Evolutionary conservation across 2,888 invertebrate genomes (phyloP).

Genomic region (Linnaemya vulpina): DNA sequence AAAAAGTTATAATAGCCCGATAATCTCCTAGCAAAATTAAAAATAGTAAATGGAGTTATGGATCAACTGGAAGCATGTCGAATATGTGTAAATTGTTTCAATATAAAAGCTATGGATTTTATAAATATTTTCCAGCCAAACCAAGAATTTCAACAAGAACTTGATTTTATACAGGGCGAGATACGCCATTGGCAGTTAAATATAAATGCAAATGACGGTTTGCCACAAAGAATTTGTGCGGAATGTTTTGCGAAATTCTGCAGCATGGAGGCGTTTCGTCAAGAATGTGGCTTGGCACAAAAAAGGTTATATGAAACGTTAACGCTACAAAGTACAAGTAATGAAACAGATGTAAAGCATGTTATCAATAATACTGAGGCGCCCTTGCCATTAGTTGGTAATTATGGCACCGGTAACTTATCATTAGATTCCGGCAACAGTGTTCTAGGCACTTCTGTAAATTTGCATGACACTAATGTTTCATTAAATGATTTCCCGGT

Average conservation of each 20-base stretch:
- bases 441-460: conserved; percentile 33
- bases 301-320: conserved; percentile 71
- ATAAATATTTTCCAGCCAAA: conserved; percentile 68
- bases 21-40: background rate
- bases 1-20: conserved; percentile 1
- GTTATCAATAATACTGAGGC: conserved; percentile 8
- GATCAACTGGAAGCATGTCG: conserved; percentile 73
- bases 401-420: conserved; percentile 27
- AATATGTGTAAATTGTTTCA: conserved; percentile 73
- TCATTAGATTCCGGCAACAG: conserved; percentile 1
- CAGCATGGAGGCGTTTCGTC: conserved; percentile 71
- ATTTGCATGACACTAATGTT: conserved; percentile 47
- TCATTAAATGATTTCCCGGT: conserved; percentile 58
- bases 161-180: conserved; percentile 71
- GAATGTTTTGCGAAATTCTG: conserved; percentile 74
- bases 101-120: conserved; percentile 70
- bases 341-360: background rate
- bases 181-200: conserved; percentile 71
- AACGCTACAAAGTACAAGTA: conserved; percentile 12
- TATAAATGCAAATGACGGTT: conserved; percentile 71
- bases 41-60: conserved; percentile 70
- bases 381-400: conserved; percentile 38
- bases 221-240: conserved; percentile 73
- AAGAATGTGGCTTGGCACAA: conserved; percentile 71
- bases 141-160: conserved; percentile 67